phyloP scores from a whole-genome alignment of 2,797 vertebrate species.

The Gallinago nigripennis region DNA sequence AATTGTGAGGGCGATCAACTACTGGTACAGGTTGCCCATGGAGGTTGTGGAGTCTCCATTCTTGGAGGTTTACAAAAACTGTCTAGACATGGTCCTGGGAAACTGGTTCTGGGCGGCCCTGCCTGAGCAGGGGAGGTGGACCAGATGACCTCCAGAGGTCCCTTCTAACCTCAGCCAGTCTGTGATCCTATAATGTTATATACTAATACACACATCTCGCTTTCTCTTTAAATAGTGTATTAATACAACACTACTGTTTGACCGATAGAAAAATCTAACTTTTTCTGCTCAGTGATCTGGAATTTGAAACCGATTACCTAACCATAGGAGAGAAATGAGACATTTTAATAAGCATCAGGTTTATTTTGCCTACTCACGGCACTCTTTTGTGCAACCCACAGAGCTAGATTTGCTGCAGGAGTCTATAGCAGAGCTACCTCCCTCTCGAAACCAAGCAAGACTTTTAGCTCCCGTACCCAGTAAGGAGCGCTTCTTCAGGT shows the following conservation, averaged over 20 bases:
- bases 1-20: neutral
- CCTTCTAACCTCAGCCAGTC: neutral
- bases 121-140: neutral
- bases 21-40: neutral
- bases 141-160: neutral
- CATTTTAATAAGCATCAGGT: neutral
- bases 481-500: neutral
- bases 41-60: neutral
- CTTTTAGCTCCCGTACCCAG: neutral
- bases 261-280: neutral
- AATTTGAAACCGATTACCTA: neutral
- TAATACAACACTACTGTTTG: neutral
- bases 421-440: neutral
- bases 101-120: neutral
- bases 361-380: neutral
- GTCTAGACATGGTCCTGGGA: accelerated
- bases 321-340: neutral
- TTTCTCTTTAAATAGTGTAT: neutral
- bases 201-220: neutral
- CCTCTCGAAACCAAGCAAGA: neutral
- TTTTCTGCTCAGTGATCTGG: neutral
- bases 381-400: neutral
- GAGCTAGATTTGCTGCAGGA: neutral
- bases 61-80: neutral
- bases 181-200: neutral